These are phyloP conservation scores for Bombus vancouverensis DNA, from an alignment of 1,140 invertebrate genomes.

Conservation along the genomic window DNA sequence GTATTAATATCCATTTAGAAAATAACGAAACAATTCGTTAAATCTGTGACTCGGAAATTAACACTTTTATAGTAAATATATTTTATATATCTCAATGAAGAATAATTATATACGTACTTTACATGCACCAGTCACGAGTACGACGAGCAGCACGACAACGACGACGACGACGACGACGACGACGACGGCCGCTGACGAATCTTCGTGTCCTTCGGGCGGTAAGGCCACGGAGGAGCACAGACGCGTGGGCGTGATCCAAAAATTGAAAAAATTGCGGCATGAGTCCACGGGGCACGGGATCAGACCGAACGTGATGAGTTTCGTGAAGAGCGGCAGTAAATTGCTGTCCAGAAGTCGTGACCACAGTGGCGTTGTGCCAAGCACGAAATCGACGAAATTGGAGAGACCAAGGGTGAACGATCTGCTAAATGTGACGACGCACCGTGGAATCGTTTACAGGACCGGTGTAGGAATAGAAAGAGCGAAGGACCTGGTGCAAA, in stretches of 20 bases:
- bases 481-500: slow-evolving; percentile 82
- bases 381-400: slow-evolving; percentile 66
- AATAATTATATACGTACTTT: neutral
- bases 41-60: neutral
- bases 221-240: slow-evolving; percentile 62
- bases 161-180: neutral
- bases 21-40: neutral
- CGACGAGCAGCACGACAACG: neutral
- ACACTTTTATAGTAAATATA: neutral
- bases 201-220: neutral
- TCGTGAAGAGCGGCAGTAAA: slow-evolving; percentile 74
- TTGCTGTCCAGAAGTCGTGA: slow-evolving; percentile 72
- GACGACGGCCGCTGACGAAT: slow-evolving; percentile 28
- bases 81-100: neutral
- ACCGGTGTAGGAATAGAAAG: slow-evolving; percentile 82
- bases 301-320: slow-evolving; percentile 76
- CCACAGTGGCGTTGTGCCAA: slow-evolving; percentile 26
- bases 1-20: neutral
- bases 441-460: slow-evolving; percentile 77
- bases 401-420: slow-evolving; percentile 68
- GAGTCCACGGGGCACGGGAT: slow-evolving; percentile 70
- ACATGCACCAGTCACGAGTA: neutral
- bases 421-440: slow-evolving; percentile 68
- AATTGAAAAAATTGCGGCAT: slow-evolving; percentile 74
- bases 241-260: slow-evolving; percentile 71